Base-by-base conservation (phyloP, 2,888 invertebrate genomes). In the Ectemnius lituratus region DNA sequence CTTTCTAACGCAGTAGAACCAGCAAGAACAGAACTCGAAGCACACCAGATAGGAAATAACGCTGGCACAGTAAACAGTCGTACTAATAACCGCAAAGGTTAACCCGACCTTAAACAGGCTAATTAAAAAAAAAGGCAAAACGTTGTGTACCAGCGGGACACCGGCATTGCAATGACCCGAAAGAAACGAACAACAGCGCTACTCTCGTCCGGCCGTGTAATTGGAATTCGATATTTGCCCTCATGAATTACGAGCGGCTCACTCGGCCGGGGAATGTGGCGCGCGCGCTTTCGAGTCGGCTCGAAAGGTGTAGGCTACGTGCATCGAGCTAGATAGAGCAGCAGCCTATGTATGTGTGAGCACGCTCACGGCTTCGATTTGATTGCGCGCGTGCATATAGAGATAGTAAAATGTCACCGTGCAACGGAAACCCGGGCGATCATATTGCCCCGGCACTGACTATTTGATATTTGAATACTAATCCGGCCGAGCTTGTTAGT, bases 401-500 rank as follows among this genome's bases (percentile, higher is more conserved):
- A 14, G 16, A 52, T 16, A 16, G 52, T 16, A 16, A 52, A 52
- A 52, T 52, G 52, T 52, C 52, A 52, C 2, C 16, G 52, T 5
- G 14, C 52, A 16, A 14, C 52, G 52, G 52, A 52, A 52, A 16
- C n/a, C 52, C 16, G 16, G 37, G 8, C 52, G 52, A 52, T 52
- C 52, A 16, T 52, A 16, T 52, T 52, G 37, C 37, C 52, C 52
- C 52, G n/a, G 14, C 16, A 52, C 16, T 52, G 14, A 52, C 52
- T 52, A 52, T 52, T 52, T 52, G 52, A 52, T 52, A 52, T 52
- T 16, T 52, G 52, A 52, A 52, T 52, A 16, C 16, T 52, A 52
- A 52, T 52, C 52, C 52, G 16, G 52, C n/a, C n/a, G 52, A 14
- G 52, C 5, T 52, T 52, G 52, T 16, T 52, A 16, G 52, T 16